Evolutionary conservation across 2,113 vertebrate genomes (phyloP), one percentile per base, ranked within the genome.

Genomic region (Eulemur macaco): DNA sequence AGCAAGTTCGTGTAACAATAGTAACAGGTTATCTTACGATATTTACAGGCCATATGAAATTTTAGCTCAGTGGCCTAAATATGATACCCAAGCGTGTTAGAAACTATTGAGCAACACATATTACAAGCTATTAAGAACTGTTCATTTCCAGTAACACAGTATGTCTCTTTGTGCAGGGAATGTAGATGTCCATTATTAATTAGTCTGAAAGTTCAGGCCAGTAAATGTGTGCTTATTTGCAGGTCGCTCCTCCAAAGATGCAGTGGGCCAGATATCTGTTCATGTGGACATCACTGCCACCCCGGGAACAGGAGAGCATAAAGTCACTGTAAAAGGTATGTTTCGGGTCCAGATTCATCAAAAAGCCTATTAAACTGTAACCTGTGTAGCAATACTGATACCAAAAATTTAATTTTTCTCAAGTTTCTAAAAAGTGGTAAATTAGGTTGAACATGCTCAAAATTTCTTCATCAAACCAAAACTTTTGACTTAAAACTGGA

Each of bases 311-410:
- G 99, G 99, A 66, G 99, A 99, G 93, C 99, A 99, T 97, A 99
- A 99, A 99, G 99, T 99, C 98, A 99, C 98, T 92, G 99, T 99
- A 60, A 99, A 99, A 99, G 99, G 99, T 99, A 99, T 97, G 98
- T 82, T 81, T 82, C 1, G 2, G 10, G 4, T 69, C 54, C 50
- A 60, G 5, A 52, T 47, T 56, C 2, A 71, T 25, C 31, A 64
- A 47, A 52, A 3, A 64, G 45, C 23, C 58, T 47, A 17, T 18
- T 52, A 58, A 27, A 66, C 8, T n/a, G 90, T 50, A 90, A 60
- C 29, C 9, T 84, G 47, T 29, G 17, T 3, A 84, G 42, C 63
- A 94, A 42, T 80, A 12, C 31, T 66, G 5, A 54, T 50, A 66
- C 6, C 7, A 37, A 47, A 74, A 64, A 54, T 83, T 5, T 18